Evolutionary conservation across 2,888 invertebrate species (phyloP), one percentile per base, ranked within the genome.

Genomic region (Aleiodes alternator): DNA sequence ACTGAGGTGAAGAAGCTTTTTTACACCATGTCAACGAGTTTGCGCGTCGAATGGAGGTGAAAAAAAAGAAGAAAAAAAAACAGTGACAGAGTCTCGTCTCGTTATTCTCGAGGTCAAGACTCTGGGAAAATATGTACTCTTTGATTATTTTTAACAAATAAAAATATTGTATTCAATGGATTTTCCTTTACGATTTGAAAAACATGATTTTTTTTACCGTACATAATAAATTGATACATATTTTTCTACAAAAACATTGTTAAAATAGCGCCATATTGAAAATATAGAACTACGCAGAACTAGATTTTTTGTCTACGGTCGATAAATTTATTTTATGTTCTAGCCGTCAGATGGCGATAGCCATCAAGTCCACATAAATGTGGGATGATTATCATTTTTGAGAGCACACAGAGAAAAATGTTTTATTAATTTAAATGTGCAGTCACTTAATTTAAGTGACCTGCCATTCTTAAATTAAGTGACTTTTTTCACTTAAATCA

Each of bases 21-120:
- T 72, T 71, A 56, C 59, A 43, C 69, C 73, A 73, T 71, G 74
- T 75, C 75, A 77, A 78, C 76, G 78, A 77, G 79, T 79, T 80
- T 71, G 77, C 76, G 76, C 61, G 68, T 68, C 68, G 31, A 68
- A 51, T 68, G 68, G 68, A 51, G 68, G 4, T 51, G 31, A 48
- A n/a, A 53, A 48, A 64, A 68, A 68, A 68, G 14, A 23, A 23
- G 23, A 23, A 23, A 48, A 64, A 23, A 23, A 48, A 64, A 68
- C 51, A 68, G 31, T 51, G 51, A 51, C 29, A 68, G 51, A 68
- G 51, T 4, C 5, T 51, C 9, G 31, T 50, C 51, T 68, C 31
- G 50, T 48, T 51, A 51, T 51, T 31, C 14, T 31, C 14, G 51
- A 51, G 68, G 68, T 68, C 68, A 31, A 68, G 51, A 29, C 31